Conservation (phyloP, 1,140 invertebrate genomes). For the Megathymus violae region DNA sequence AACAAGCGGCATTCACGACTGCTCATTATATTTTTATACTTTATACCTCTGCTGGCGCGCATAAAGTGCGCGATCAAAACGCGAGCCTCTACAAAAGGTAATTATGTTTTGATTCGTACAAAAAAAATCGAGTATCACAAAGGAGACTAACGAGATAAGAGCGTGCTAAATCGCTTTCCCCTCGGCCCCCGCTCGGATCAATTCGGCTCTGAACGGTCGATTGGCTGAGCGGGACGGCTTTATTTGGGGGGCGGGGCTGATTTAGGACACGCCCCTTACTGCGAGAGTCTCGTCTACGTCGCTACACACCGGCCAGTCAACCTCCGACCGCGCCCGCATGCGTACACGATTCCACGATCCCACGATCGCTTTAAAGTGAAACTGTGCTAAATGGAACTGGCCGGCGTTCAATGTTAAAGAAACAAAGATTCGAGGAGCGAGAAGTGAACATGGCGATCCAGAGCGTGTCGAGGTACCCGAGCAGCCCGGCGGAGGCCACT, state of each 20-base stretch:
- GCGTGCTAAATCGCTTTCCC: slow-evolving; percentile 80
- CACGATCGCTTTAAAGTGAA: slow-evolving; percentile 65
- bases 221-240: slow-evolving; percentile 72
- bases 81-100: slow-evolving; percentile 82
- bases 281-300: slow-evolving; percentile 52
- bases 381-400: slow-evolving; percentile 81
- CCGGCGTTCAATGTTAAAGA: slow-evolving; percentile 81
- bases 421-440: slow-evolving; percentile 76
- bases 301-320: slow-evolving; percentile 65
- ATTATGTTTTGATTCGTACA: slow-evolving; percentile 84
- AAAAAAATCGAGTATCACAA: slow-evolving; percentile 83
- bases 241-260: slow-evolving; percentile 47
- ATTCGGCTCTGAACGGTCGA: slow-evolving; percentile 72
- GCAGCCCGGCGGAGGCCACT: slow-evolving; percentile 83
- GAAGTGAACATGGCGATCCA: slow-evolving; percentile 84
- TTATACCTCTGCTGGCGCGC: slow-evolving; percentile 75
- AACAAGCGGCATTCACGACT: slow-evolving; percentile 80
- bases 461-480: slow-evolving; percentile 79
- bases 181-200: slow-evolving; percentile 73
- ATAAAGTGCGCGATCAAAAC: slow-evolving; percentile 81
- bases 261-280: slow-evolving; percentile 50
- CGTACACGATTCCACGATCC: slow-evolving; percentile 78
- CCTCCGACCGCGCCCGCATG: slow-evolving; percentile 78
- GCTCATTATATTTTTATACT: slow-evolving; percentile 83
- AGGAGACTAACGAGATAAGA: slow-evolving; percentile 83